These are phyloP conservation scores for Squalus acanthias DNA, from an alignment of 2,797 vertebrate genomes.

Conservation along the genomic window DNA sequence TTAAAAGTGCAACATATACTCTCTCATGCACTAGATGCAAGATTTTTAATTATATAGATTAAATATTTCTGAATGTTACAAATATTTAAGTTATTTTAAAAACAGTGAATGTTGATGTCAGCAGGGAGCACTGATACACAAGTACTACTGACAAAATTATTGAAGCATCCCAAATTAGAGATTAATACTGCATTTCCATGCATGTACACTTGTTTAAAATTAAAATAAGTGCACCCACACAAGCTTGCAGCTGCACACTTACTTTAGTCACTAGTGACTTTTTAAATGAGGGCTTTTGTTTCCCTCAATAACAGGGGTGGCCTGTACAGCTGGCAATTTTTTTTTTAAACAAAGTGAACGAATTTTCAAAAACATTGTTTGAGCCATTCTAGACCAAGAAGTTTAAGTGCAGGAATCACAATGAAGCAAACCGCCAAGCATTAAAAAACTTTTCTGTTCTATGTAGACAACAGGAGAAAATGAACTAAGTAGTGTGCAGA, in stretches of 20 bases:
- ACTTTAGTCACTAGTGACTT: not conserved
- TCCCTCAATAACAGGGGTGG: not conserved
- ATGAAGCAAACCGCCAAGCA: not conserved
- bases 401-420: not conserved
- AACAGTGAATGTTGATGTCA: not conserved
- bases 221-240: not conserved
- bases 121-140: not conserved
- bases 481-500: not conserved
- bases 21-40: not conserved
- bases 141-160: not conserved
- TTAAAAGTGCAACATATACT: not conserved
- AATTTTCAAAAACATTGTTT: not conserved
- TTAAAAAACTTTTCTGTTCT: not conserved
- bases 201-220: not conserved
- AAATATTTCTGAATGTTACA: not conserved
- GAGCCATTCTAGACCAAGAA: not conserved
- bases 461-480: not conserved
- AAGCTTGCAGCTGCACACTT: not conserved
- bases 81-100: not conserved
- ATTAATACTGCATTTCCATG: not conserved
- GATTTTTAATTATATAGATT: not conserved
- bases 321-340: not conserved
- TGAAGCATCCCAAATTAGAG: not conserved
- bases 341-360: not conserved
- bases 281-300: not conserved